These are phyloP conservation scores for Dichetophora obliterata DNA, from an alignment of 2,888 invertebrate species.

Conservation along the genomic window DNA sequence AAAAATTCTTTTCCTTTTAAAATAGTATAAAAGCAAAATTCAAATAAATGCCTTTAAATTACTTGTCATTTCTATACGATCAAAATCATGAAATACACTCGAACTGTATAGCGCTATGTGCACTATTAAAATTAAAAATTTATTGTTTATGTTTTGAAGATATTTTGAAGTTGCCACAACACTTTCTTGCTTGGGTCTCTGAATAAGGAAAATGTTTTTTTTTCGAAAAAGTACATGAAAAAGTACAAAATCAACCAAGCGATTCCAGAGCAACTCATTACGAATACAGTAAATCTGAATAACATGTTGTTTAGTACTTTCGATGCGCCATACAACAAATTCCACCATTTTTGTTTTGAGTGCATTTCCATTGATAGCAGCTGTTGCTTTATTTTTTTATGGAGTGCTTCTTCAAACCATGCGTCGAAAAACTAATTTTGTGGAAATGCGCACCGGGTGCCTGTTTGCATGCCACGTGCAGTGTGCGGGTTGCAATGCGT, in stretches of 20 bases:
- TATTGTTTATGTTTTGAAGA: no score
- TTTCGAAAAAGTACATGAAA: no score
- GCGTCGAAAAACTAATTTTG: not conserved
- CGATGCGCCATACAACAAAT: not conserved
- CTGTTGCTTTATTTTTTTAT: constrained; percentile 3
- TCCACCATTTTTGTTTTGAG: not conserved
- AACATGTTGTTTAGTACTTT: no score
- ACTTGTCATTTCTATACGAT: not conserved
- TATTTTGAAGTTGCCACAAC: no score
- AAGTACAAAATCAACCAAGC: not conserved
- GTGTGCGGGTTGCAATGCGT: not conserved
- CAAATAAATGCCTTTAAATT: not conserved
- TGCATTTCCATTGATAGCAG: constrained; percentile 9
- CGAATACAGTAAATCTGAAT: not conserved
- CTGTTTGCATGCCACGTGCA: not conserved
- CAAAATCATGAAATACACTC: not conserved
- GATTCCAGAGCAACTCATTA: constrained; percentile 2
- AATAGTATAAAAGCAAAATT: not conserved
- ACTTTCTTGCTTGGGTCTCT: no score
- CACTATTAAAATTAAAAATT: not conserved
- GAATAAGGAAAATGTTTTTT: no score
- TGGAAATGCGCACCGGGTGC: not conserved
- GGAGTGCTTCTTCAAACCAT: not conserved
- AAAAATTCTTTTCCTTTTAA: no score
- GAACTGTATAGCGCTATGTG: not conserved